Evolutionary conservation across 2,888 invertebrate species (phyloP).

Genomic region (Anagyrus pseudococci): DNA sequence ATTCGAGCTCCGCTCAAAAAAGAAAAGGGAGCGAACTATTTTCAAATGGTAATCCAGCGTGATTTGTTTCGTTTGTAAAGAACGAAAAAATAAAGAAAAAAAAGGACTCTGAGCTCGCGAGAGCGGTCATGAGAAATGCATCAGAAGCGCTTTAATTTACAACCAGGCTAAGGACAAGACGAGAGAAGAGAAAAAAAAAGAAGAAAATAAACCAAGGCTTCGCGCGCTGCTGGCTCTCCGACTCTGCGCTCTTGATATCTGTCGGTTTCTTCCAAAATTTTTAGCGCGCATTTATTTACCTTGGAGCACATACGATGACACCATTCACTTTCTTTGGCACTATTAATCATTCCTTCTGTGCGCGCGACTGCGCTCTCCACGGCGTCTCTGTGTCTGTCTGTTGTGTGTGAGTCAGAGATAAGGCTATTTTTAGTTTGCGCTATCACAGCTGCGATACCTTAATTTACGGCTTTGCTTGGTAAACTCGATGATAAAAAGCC

Average conservation of each 20-base stretch:
- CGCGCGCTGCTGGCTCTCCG: background rate
- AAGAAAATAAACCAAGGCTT: slow-evolving; percentile 34
- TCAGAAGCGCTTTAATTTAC: slow-evolving; percentile 31
- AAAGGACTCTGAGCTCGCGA: slow-evolving; percentile 10
- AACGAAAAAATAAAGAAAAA: too few species aligned
- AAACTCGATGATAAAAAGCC: too few species aligned
- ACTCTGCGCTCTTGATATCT: slow-evolving; percentile 19
- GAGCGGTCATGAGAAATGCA: slow-evolving; percentile 36
- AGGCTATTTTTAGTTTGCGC: too few species aligned
- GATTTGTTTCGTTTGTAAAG: too few species aligned
- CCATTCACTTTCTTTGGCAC: background rate
- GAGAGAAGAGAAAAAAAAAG: slow-evolving; percentile 9
- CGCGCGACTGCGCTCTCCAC: background rate
- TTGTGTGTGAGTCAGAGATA: too few species aligned
- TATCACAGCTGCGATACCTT: too few species aligned
- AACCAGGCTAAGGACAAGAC: slow-evolving; percentile 37
- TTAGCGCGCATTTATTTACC: slow-evolving; percentile 2
- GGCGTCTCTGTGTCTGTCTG: too few species aligned
- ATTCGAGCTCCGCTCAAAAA: too few species aligned
- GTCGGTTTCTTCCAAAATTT: slow-evolving; percentile 24
- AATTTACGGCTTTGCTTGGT: too few species aligned
- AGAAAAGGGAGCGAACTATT: too few species aligned
- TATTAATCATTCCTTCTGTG: background rate
- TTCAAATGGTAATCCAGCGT: too few species aligned
- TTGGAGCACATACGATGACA: background rate